Evolutionary conservation across 2,888 invertebrate genomes (phyloP), one percentile per base, ranked within the genome.

Genomic region (Ligdia adustata): DNA sequence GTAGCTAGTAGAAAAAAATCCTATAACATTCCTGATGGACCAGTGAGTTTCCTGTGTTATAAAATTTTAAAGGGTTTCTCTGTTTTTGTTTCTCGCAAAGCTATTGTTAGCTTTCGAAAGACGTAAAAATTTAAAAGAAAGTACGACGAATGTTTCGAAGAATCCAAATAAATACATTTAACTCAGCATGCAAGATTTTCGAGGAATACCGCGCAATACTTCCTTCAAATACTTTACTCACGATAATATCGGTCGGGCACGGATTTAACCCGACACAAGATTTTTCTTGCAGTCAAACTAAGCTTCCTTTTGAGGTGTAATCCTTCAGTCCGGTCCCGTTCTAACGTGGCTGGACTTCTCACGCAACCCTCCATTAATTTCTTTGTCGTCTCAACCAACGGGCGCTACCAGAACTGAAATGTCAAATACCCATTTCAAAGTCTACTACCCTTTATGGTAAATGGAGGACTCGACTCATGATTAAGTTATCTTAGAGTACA

Each of bases 341-440:
- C 37, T 32, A 39, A 28, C 35, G 18, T 35, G n/a, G 16, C 40
- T 37, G 37, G 45, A 35, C 41, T 33, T 32, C 28, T 32, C 45
- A 39, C 38, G 35, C 35, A 44, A 50, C 50, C 50, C 45, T 45
- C 45, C 50, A 50, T 45, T 50, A 50, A 50, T 50, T 50, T 50
- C 50, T 50, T 50, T 45, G 50, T 41, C 44, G 27, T 41, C 44
- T 50, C 40, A 41, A 44, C 37, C 45, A 31, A 37, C 35, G 31
- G 35, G 35, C 41, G 44, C 31, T 37, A 35, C 43, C 43, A 47
- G 33, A 53, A 53, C 49, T 47, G 40, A 52, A 58, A 53, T 55
- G 46, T 47, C 52, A 55, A 53, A 55, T 44, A 55, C 55, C 58
- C 55, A 55, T 53, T 55, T 55, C 53, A 58, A 55, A 42, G 49